Conservation (phyloP, 92 coral and sea anemone genomes). For the Parazoanthus atlanticus region DNA sequence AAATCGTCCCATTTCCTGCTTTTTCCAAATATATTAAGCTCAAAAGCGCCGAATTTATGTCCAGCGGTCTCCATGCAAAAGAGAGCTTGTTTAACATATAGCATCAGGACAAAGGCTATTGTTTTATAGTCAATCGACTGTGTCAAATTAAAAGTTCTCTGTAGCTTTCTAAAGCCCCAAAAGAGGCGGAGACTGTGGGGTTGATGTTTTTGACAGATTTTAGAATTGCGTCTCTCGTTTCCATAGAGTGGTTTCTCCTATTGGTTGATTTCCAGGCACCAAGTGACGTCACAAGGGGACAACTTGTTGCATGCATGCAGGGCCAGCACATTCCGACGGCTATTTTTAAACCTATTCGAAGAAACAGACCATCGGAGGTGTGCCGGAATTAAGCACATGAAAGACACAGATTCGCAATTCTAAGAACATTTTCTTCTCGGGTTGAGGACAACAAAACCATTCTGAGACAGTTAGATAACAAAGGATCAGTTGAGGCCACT, state of each 20-base stretch:
- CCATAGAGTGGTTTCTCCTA: neutral
- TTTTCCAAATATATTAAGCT: no score
- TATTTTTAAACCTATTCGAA: neutral
- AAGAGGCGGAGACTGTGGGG: neutral
- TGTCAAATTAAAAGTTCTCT: neutral
- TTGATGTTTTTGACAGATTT: constrained; percentile 10
- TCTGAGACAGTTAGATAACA: neutral
- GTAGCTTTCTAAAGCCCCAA: neutral
- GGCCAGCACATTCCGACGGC: constrained; percentile 8
- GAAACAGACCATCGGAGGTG: neutral
- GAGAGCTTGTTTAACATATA: neutral
- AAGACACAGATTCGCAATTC: neutral
- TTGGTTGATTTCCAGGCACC: neutral
- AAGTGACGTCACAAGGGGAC: constrained; percentile 9
- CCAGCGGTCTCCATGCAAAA: neutral
- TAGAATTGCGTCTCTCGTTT: neutral
- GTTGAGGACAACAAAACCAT: neutral
- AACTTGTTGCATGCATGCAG: constrained; percentile 18
- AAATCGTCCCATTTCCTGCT: no score
- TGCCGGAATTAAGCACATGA: neutral
- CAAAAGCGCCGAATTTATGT: neutral
- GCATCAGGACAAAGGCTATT: no score
- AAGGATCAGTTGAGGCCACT: neutral
- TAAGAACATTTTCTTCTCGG: neutral
- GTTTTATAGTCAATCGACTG: neutral